Evolutionary conservation across 2,797 vertebrate species (phyloP).

Genomic region (Falco biarmicus): DNA sequence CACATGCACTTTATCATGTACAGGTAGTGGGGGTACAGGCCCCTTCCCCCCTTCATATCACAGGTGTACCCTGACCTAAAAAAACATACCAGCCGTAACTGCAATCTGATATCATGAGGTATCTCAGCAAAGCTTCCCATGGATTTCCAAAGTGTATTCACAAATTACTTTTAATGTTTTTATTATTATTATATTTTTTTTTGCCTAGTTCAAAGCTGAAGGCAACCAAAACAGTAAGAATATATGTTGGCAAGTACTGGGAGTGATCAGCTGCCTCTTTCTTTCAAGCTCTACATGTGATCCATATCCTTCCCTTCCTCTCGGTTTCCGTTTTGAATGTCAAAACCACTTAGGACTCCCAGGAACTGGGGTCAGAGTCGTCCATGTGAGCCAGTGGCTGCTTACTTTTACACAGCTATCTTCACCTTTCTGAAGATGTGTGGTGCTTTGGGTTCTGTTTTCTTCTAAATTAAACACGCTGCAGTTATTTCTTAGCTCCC

Average conservation of each 20-base stretch:
- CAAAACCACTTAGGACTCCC: not conserved
- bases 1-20: accelerated
- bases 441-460: not conserved
- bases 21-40: not conserved
- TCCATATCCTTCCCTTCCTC: not conserved
- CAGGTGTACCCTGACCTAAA: not conserved
- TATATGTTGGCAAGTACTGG: not conserved
- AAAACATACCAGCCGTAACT: not conserved
- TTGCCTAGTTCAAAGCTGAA: not conserved
- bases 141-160: not conserved
- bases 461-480: not conserved
- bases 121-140: not conserved
- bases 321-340: not conserved
- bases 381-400: not conserved
- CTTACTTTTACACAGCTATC: not conserved
- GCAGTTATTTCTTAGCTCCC: not conserved
- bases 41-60: not conserved
- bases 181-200: not conserved
- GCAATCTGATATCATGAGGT: not conserved
- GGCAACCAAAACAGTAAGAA: not conserved
- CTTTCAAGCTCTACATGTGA: not conserved
- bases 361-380: not conserved
- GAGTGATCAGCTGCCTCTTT: not conserved
- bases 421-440: not conserved
- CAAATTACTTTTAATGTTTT: not conserved